These are phyloP conservation scores for Ascidia mentula DNA, from an alignment of 23 tunicate species.

Conservation along the genomic window DNA sequence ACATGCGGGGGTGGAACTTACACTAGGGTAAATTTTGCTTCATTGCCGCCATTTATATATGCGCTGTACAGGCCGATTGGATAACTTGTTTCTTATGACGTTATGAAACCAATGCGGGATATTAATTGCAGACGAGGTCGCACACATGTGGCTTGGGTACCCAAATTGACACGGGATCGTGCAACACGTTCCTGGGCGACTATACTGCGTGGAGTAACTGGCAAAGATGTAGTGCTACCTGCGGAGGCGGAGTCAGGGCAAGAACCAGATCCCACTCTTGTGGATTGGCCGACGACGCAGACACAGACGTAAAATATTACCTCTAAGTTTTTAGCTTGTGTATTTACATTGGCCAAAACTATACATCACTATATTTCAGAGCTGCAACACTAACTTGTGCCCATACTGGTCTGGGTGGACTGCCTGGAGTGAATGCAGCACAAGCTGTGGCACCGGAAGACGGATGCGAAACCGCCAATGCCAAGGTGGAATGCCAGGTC, in stretches of 20 bases:
- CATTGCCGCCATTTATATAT: no score
- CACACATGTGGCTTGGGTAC: slow-evolving; percentile 23
- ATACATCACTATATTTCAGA: neutral
- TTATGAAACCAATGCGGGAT: neutral
- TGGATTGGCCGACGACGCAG: slow-evolving; percentile 15
- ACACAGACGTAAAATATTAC: slow-evolving; percentile 12
- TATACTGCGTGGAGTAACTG: neutral
- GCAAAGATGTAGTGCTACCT: slow-evolving; percentile 1
- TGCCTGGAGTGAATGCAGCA: slow-evolving; percentile 20
- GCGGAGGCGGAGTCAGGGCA: slow-evolving; percentile 14
- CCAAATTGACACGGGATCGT: neutral
- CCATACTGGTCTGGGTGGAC: slow-evolving; percentile 28
- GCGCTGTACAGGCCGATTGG: neutral
- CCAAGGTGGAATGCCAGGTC: slow-evolving; percentile 51
- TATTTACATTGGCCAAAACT: neutral
- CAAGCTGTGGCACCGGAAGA: slow-evolving; percentile 12
- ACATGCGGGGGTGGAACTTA: slow-evolving; percentile 78
- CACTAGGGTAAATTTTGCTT: slow-evolving; percentile 49
- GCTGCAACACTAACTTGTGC: neutral
- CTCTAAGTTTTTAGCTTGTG: neutral
- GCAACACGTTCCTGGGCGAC: slow-evolving; percentile 30
- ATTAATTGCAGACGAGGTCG: neutral
- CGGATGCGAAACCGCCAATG: slow-evolving; percentile 10
- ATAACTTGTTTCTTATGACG: neutral
- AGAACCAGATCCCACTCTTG: slow-evolving; percentile 20